Evolutionary conservation across 2,888 invertebrate species (phyloP), one percentile per base, ranked within the genome.

Genomic region (Drosophila algonquin): DNA sequence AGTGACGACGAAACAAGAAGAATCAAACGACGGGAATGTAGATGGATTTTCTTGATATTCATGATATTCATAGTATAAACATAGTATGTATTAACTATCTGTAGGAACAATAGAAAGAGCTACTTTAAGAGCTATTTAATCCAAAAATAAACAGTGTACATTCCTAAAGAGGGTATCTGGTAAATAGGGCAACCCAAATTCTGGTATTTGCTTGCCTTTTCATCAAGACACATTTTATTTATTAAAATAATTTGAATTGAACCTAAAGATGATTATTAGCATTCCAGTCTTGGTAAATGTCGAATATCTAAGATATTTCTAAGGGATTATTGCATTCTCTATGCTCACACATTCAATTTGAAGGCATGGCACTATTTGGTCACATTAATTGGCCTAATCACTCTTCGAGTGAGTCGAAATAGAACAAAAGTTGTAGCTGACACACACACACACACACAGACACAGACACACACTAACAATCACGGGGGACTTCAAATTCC

Each of bases 361-460:
- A 40, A 14, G 2, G 44, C 32, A 16, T 16, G 16, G 32, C 44
- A 59, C 54, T 44, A 55, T 65, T 54, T 65, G 10, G 14, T 5
- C 14, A 2, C n/a, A 35, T 47, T 65, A 63, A 65, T 63, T 67
- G 67, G 55, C 55, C 67, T 46, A 27, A n/a, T 45, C 64, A 21
- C 45, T 51, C 51, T 21, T 3, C 21, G 21, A 2, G 21, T 21
- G 21, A 21, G 18, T 2, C 12, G 48, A 45, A 63, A 6, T 32
- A 44, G 45, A 50, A 55, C 64, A 65, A 63, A 63, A 63, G 24
- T 63, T 54, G 51, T 46, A 18, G 12, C 54, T 63, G 64, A 50
- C 64, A 51, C 55, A 14, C 40, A 56, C 51, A 64, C 65, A 67
- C 55, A 55, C 64, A 63, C 52, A 64, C 14, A 51, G 55, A 51